Evolutionary conservation across 2,888 invertebrate species (phyloP).

Genomic region (Spilosoma lubricipeda): DNA sequence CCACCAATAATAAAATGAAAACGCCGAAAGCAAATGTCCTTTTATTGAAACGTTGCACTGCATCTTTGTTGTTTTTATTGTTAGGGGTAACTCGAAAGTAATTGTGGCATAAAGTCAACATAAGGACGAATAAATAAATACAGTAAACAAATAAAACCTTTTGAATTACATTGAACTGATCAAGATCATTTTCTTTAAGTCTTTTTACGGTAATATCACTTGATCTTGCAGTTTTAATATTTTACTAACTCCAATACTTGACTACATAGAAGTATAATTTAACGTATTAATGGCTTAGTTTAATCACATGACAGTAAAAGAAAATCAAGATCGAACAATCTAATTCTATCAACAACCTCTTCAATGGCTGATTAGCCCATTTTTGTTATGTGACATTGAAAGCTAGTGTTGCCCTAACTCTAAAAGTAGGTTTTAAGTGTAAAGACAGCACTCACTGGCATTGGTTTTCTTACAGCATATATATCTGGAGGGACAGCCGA

Average conservation of each 20-base stretch:
- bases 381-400: conserved; percentile 12
- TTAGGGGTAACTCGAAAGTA: conserved; percentile 77
- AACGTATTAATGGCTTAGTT: conserved; percentile 8
- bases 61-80: conserved; percentile 78
- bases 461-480: too few species aligned
- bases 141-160: conserved; percentile 39
- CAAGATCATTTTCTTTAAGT: conserved; percentile 44
- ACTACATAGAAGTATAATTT: not conserved
- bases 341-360: conserved; percentile 43
- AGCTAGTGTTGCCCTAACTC: not conserved
- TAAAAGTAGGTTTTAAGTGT: not conserved
- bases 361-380: conserved; percentile 40
- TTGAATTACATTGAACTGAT: conserved; percentile 40
- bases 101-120: conserved; percentile 85
- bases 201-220: conserved; percentile 33
- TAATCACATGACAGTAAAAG: conserved; percentile 16
- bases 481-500: too few species aligned
- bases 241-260: not conserved
- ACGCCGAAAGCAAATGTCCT: conserved; percentile 92
- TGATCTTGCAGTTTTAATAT: not conserved
- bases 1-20: conserved; percentile 94
- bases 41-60: conserved; percentile 69
- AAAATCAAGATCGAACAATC: conserved; percentile 34
- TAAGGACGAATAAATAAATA: conserved; percentile 63
- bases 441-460: not conserved